Evolutionary conservation across 2,797 vertebrate genomes (phyloP).

Genomic region (Chrysocyon brachyurus): DNA sequence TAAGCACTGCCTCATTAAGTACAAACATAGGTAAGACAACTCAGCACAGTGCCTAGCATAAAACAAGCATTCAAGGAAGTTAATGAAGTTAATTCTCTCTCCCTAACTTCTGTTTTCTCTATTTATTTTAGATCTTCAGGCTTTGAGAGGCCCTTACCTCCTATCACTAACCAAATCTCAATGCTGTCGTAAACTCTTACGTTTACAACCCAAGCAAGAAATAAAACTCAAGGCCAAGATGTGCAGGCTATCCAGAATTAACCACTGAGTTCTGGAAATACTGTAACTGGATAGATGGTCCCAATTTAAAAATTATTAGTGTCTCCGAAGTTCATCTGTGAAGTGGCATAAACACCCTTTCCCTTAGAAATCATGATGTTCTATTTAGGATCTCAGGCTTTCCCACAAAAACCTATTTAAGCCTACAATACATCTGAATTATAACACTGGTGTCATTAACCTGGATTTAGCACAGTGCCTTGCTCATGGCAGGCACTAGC

Average conservation of each 20-base stretch:
- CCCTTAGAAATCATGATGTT: neutral
- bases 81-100: neutral
- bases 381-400: neutral
- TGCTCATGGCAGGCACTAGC: rapidly evolving
- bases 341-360: neutral
- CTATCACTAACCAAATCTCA: slow-evolving; percentile 8
- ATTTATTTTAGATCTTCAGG: slow-evolving; percentile 53
- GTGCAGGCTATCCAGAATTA: neutral
- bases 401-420: neutral
- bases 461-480: no score
- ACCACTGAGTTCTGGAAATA: neutral
- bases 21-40: no score
- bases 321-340: neutral
- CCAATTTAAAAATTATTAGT: neutral
- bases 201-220: slow-evolving; percentile 24
- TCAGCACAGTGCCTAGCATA: neutral
- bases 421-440: neutral
- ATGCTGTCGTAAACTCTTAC: neutral
- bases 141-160: slow-evolving; percentile 35
- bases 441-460: rapidly evolving
- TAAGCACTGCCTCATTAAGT: rapidly evolving
- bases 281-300: no score
- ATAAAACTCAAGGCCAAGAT: neutral
- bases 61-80: neutral
- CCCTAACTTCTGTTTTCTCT: neutral